These are phyloP conservation scores for Palloptera scutellata DNA, from an alignment of 2,888 invertebrate species.

Conservation along the genomic window DNA sequence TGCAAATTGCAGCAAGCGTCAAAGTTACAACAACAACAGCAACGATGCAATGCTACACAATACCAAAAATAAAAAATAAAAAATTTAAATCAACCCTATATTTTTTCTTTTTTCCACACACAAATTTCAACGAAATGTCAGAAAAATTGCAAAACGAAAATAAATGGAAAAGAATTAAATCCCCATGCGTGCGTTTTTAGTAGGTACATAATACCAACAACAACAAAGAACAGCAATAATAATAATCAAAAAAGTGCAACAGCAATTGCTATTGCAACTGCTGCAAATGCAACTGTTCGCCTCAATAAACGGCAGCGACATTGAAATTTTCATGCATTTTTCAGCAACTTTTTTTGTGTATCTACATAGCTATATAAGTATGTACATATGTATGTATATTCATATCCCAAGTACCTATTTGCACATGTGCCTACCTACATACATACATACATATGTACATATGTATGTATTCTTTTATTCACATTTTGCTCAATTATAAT, in stretches of 20 bases:
- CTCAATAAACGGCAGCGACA: conserved; percentile 52
- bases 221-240: conserved; percentile 8
- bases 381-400: no score
- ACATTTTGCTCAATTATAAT: conserved; percentile 31
- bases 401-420: no score
- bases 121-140: conserved; percentile 59
- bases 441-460: no score
- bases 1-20: conserved; percentile 21
- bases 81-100: conserved; percentile 53
- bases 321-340: conserved; percentile 56
- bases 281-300: conserved; percentile 40
- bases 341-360: no score
- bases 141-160: conserved; percentile 43
- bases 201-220: conserved; percentile 22
- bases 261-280: conserved; percentile 24
- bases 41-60: neutral
- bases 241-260: conserved; percentile 13
- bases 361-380: no score
- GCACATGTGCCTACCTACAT: no score
- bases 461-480: conserved; percentile 42
- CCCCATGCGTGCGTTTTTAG: conserved; percentile 11
- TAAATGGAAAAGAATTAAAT: conserved; percentile 25
- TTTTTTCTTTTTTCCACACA: conserved; percentile 45
- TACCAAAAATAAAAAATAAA: neutral
- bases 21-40: conserved; percentile 25